Evolutionary conservation across 1,140 invertebrate species (phyloP).

Genomic region (Augochlora pura): DNA sequence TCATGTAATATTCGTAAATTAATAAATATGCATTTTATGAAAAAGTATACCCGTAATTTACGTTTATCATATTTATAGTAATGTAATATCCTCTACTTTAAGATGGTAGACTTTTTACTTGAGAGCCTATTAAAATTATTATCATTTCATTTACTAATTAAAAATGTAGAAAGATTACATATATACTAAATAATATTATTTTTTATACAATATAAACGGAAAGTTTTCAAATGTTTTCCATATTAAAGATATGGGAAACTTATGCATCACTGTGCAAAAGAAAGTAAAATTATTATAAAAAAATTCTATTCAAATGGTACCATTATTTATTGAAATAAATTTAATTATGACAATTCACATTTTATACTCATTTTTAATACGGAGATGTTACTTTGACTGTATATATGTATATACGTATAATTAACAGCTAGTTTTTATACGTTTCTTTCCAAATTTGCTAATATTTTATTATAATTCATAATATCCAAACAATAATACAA

Average conservation of each 20-base stretch:
- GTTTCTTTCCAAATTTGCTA: constrained; percentile 58
- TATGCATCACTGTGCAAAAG: not conserved
- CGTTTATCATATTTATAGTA: not conserved
- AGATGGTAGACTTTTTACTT: not conserved
- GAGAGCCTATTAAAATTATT: not conserved
- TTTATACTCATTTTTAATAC: constrained; percentile 33
- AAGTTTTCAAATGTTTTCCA: not conserved
- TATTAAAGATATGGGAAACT: not conserved
- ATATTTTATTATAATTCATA: constrained; percentile 69
- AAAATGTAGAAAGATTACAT: not conserved
- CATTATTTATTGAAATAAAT: constrained; percentile 38
- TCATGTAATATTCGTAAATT: constrained; percentile 3
- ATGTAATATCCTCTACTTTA: not conserved
- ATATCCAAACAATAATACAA: constrained; percentile 70
- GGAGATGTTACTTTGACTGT: constrained; percentile 6
- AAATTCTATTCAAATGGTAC: constrained; percentile 1
- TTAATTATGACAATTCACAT: constrained; percentile 16
- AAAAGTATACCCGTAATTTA: not conserved
- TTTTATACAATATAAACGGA: too few species aligned
- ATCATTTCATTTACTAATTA: not conserved
- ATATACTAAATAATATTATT: too few species aligned
- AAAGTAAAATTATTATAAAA: constrained; percentile 14
- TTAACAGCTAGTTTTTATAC: constrained; percentile 57
- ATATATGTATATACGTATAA: constrained; percentile 57
- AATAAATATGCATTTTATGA: not conserved